Base-by-base conservation (phyloP, 2,113 vertebrate genomes). In the Cebus imitator region DNA sequence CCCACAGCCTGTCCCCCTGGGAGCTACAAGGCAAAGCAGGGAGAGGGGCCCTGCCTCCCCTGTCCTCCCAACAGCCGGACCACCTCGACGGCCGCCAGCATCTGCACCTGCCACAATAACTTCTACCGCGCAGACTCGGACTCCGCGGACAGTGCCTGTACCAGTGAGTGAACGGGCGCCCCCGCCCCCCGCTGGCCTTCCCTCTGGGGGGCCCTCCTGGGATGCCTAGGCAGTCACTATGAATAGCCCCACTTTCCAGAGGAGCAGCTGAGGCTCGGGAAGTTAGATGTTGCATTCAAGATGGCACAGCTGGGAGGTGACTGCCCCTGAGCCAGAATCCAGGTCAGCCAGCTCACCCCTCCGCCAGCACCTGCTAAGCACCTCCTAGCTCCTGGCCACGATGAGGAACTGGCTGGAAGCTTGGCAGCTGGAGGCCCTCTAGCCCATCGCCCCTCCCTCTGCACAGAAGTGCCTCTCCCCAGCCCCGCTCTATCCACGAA, bases 1-100 rank as follows among this genome's bases (percentile, higher is more conserved):
- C 55, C 68, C 91, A 8, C 95, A 99, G 99, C 99, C 0, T 99
- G 99, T 82, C 98, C 98, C 76, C 99, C 99, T 0, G 99, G 99
- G 93, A 99, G 99, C 87, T 99, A 99, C 98, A 99, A 99, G 97
- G 99, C 99, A 3, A 99, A 99, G 98, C 99, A 99, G 96, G 99
- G 99, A 11, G 99, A 99, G 58, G 98, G 99, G 12, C 98, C 99
- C 78, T 99, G 99, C 64, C 96, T 99, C 18, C 99, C 99, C 14
- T 99, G 99, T 79, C 99, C 99, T 18, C 98, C 99, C 91, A 99
- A 99, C 94, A 99, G 99, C 98, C 99, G 99, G 1, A 99, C 99
- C 87, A 99, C 98, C 88, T 99, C 99, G 0, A 98, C 98, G 30
- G 99, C 99, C 2, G 99, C 99, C 45, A 99, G 96, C 8, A 97